Evolutionary conservation across 2,113 vertebrate species (phyloP).

Genomic region (Microtus pennsylvanicus): DNA sequence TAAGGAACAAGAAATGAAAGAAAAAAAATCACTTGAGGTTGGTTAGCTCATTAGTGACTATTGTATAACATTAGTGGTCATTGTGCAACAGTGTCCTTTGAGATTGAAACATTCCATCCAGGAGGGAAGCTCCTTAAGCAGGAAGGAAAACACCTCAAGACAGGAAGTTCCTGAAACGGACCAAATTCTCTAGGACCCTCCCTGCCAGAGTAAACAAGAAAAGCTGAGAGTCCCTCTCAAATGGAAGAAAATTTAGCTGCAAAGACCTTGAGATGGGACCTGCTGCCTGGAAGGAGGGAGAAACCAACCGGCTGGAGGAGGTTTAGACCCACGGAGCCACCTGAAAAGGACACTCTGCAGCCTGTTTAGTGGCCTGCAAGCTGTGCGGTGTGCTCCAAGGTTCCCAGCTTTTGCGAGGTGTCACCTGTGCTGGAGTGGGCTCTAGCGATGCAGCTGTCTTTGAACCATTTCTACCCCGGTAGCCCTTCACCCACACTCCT

Average conservation of each 20-base stretch:
- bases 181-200: not conserved
- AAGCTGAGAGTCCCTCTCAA: not conserved
- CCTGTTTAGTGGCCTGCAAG: not conserved
- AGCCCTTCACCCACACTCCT: not conserved
- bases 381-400: not conserved
- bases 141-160: not conserved
- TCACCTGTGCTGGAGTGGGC: not conserved
- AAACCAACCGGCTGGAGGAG: not conserved
- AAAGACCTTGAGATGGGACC: not conserved
- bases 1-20: constrained; percentile 3
- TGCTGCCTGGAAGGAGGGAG: not conserved
- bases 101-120: not conserved
- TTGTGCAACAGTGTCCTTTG: not conserved
- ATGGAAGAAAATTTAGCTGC: no score
- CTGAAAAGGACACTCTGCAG: not conserved
- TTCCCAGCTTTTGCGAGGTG: not conserved
- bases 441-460: not conserved
- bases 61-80: not conserved
- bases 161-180: not conserved
- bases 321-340: not conserved
- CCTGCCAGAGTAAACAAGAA: not conserved
- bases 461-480: not conserved
- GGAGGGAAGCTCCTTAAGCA: not conserved
- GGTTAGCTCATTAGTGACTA: not conserved
- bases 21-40: not conserved